Base-by-base conservation (phyloP, 2,113 vertebrate species). In the Chloropsis cyanopogon region DNA sequence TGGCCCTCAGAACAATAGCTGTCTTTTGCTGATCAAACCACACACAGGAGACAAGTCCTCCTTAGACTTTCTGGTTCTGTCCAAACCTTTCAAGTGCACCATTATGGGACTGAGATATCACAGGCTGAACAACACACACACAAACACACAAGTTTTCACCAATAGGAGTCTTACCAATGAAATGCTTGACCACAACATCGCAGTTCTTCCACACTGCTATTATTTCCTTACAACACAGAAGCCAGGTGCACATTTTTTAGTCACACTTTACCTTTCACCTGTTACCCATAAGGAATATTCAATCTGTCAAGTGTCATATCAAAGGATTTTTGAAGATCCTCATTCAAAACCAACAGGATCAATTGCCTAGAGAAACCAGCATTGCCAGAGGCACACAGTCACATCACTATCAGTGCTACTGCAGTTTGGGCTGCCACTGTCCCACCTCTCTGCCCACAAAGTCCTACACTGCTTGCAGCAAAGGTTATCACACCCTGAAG, bases 401-500 rank as follows among this genome's bases (percentile, higher is more conserved):
- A 83, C 46, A 54, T 44, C 19, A 22, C 49, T 50, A 16, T 13
- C 6, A 2, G 24, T n/a, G 33, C 76, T 52, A 16, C 68, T 26
- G 20, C n/a, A 23, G 56, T 22, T 37, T 65, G 64, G 72, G 71
- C 60, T 14, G 47, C 66, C 6, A 3, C 10, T 33, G 25, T 39
- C 71, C 50, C 37, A 71, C 26, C 4, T 59, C 69, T 54, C 42
- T 73, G 66, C 7, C 42, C 78, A 25, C 42, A 50, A 8, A 37
- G 54, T 79, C 95, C 76, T 70, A 57, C n/a, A 64, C 29, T 49
- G 22, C 56, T 28, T 57, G 52, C 1, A 6, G 57, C 26, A 86
- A 93, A 91, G 93, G 94, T 97, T 95, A 96, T 95, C 96, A 86
- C 68, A 60, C 17, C 37, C 79, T 44, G n/a, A 47, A 59, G 63